A percentile compares a stretch with the other conserved stretches of the same genome.
These are phyloP conservation scores for Eupleurogrammus muticus DNA, from an alignment of 2,797 vertebrate species.

Conservation along the genomic window DNA sequence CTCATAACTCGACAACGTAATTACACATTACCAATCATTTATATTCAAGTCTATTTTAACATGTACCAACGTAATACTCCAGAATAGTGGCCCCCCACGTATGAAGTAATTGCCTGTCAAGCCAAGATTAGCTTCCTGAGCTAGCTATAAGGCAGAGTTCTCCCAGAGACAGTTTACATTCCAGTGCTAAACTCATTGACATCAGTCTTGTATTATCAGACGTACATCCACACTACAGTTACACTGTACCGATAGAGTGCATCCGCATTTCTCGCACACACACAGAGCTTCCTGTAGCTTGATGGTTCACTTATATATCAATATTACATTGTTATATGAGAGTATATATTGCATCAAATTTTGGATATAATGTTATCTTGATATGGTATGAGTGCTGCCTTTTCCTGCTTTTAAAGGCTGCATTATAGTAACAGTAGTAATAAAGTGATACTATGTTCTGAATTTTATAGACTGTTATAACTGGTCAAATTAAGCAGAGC, in stretches of 20 bases:
- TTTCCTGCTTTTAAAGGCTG: too few relatives aligned
- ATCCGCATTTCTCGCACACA: not conserved
- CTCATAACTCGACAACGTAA: not conserved
- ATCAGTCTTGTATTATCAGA: slow-evolving; percentile 21
- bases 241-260: not conserved
- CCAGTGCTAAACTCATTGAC: slow-evolving; percentile 11
- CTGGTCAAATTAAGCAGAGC: too few relatives aligned
- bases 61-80: not conserved
- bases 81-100: not conserved
- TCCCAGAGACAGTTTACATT: not conserved
- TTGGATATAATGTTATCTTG: too few relatives aligned
- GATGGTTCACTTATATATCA: not conserved
- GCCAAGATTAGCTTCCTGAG: not conserved
- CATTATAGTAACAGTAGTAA: too few relatives aligned
- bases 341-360: too few relatives aligned
- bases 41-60: not conserved
- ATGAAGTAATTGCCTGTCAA: not conserved
- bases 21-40: not conserved
- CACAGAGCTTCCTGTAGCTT: not conserved
- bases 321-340: too few relatives aligned
- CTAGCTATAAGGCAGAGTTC: slow-evolving; percentile 6
- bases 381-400: too few relatives aligned
- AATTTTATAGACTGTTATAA: too few relatives aligned
- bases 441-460: too few relatives aligned
- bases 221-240: slow-evolving; percentile 13